phyloP scores from a whole-genome alignment of 2,888 invertebrate species.

The Cactoblastis cactorum region DNA sequence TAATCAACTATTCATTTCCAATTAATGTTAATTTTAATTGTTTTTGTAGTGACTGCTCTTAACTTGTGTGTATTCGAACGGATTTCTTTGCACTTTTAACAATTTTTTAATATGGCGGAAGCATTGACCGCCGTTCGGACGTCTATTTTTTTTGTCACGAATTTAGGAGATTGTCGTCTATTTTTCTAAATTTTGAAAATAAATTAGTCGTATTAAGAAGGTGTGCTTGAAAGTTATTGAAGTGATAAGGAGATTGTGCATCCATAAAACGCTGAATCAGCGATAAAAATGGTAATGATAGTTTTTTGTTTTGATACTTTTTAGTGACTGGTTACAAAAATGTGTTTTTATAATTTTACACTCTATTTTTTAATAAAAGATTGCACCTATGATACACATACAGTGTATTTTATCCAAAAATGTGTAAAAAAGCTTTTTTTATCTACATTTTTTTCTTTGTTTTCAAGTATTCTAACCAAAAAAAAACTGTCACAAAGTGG shows the following conservation, averaged over 20 bases:
- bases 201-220: conserved; percentile 23
- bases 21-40: no score
- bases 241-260: not conserved
- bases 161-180: conserved; percentile 42
- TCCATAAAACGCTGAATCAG: conserved; percentile 32
- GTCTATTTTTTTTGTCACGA: conserved; percentile 57
- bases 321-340: conserved; percentile 63
- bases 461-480: conserved; percentile 76
- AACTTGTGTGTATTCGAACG: conserved; percentile 38
- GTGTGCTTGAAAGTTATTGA: not conserved
- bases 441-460: conserved; percentile 67
- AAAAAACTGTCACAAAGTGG: conserved; percentile 65
- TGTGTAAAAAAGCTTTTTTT: conserved; percentile 43
- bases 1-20: no score
- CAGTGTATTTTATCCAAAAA: conserved; percentile 17
- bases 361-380: conserved; percentile 25
- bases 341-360: conserved; percentile 47
- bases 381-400: conserved; percentile 17
- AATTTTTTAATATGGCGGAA: conserved; percentile 77
- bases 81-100: conserved; percentile 58
- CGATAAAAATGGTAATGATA: conserved; percentile 77
- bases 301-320: conserved; percentile 81
- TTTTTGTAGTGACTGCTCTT: no score
- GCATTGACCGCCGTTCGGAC: conserved; percentile 72
- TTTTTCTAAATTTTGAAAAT: conserved; percentile 45